These are phyloP conservation scores for Andrena dorsata DNA, from an alignment of 2,888 invertebrate species.

Conservation along the genomic window DNA sequence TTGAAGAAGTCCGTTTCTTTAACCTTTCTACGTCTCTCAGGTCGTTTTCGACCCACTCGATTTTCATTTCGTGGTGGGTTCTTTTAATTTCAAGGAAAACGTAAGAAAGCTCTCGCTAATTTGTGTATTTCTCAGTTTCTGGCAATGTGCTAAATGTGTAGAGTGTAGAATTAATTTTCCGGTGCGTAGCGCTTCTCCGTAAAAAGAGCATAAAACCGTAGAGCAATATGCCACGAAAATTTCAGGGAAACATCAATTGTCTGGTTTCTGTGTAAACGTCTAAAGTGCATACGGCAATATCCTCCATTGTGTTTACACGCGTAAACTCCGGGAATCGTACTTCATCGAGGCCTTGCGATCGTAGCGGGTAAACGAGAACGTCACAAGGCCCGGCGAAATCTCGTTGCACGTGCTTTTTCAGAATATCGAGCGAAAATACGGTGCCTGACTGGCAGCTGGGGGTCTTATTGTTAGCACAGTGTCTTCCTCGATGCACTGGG, in stretches of 20 bases:
- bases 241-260: conserved; percentile 53
- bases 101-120: no score
- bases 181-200: neutral
- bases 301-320: conserved; percentile 45
- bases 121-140: no score
- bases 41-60: no score
- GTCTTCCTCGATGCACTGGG: no score
- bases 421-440: neutral
- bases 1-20: no score
- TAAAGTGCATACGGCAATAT: conserved; percentile 27
- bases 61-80: no score
- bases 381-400: neutral
- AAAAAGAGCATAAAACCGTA: conserved; percentile 4
- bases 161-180: neutral
- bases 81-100: no score
- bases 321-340: conserved; percentile 41
- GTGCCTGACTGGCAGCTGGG: no score
- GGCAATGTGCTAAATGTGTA: no score
- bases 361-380: neutral
- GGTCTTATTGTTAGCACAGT: no score
- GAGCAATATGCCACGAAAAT: conserved; percentile 22
- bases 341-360: neutral
- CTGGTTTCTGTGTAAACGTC: conserved; percentile 38
- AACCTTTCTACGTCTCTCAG: no score
- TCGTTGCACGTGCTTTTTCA: neutral